Evolutionary conservation across 1,140 invertebrate species (phyloP).

Genomic region (Brachionus koreanus): DNA sequence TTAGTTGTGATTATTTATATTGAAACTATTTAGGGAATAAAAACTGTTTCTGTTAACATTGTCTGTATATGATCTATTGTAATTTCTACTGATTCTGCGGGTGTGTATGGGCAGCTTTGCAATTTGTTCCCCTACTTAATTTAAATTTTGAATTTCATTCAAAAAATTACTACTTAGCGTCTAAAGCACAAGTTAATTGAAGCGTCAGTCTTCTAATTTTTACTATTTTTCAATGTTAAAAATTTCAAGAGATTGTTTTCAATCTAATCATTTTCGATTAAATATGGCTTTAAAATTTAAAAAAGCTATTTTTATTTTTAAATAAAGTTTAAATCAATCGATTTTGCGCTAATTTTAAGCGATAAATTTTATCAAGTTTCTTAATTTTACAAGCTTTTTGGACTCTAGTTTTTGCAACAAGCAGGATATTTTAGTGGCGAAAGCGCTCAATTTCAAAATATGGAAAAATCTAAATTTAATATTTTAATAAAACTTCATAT

Average conservation of each 20-base stretch:
- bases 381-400: no score
- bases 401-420: no score
- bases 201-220: background rate
- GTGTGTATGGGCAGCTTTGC: background rate
- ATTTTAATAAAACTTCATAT: background rate
- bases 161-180: background rate
- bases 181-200: background rate
- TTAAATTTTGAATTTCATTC: background rate
- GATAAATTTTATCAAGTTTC: no score
- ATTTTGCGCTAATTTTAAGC: no score
- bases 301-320: no score
- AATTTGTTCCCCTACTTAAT: background rate
- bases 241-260: background rate
- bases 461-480: no score
- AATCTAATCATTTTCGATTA: no score
- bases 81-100: background rate
- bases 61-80: background rate
- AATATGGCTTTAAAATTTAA: no score
- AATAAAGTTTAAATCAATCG: no score
- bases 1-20: background rate
- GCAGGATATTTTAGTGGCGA: no score
- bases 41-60: background rate
- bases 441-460: no score
- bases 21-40: background rate
- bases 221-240: background rate